These are phyloP conservation scores for Batillaria attramentaria DNA, from an alignment of 1,140 invertebrate genomes.

Conservation along the genomic window DNA sequence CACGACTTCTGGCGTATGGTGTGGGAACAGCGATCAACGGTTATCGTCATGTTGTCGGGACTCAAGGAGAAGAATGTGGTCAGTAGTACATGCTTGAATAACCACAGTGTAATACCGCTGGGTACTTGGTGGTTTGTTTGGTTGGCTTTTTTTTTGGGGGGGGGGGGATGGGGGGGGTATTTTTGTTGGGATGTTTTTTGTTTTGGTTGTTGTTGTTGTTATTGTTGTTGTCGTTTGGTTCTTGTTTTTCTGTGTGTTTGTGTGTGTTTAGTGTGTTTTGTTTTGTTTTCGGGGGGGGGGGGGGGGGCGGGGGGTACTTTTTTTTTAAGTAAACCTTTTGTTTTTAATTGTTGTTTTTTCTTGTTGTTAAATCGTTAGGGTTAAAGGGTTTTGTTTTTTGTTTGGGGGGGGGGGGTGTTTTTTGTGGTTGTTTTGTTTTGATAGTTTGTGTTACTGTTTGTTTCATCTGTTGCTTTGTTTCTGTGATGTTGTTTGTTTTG, in stretches of 20 bases:
- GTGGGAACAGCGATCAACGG: conserved; percentile 98
- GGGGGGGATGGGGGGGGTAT: too few species aligned
- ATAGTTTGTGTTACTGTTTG: neutral
- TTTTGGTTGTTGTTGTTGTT: neutral
- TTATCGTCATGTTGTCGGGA: conserved; percentile 96
- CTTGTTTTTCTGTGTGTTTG: neutral
- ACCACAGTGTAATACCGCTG: too few species aligned
- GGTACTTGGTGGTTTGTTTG: too few species aligned
- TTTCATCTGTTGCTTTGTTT: neutral
- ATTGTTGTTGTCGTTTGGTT: neutral
- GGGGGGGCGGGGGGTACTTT: neutral
- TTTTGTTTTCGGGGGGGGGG: neutral
- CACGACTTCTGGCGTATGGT: conserved; percentile 99
- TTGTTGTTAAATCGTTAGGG: too few species aligned
- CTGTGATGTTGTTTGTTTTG: neutral
- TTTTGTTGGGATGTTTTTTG: neutral
- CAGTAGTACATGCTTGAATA: neutral
- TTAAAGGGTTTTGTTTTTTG: neutral
- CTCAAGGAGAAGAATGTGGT: conserved; percentile 90
- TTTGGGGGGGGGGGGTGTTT: too few species aligned
- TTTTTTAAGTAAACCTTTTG: too few species aligned
- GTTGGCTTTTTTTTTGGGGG: too few species aligned
- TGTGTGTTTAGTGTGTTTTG: neutral
- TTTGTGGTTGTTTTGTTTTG: neutral
- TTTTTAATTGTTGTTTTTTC: too few species aligned